Conservation (phyloP, 64 coral and sea anemone genomes). For the Acropora tenuis region DNA sequence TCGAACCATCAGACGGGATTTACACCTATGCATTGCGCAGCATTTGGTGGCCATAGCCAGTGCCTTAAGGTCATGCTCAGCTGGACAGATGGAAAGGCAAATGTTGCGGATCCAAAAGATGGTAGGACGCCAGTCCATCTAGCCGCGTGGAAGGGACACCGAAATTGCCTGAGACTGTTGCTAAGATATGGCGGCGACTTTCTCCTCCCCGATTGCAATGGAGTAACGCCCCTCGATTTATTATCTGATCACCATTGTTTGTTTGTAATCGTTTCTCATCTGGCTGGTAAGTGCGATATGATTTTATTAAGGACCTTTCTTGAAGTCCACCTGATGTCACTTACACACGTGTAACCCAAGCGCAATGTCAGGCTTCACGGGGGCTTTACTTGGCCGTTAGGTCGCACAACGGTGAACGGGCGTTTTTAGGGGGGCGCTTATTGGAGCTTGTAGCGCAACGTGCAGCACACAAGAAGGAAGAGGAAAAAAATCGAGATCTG, state of each 20-base stretch:
- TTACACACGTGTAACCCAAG: too few species aligned
- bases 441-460: too few species aligned
- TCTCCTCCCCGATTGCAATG: slow-evolving; percentile 19
- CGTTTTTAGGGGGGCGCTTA: too few species aligned
- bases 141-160: slow-evolving; percentile 65
- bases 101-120: slow-evolving; percentile 53
- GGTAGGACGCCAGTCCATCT: slow-evolving; percentile 81
- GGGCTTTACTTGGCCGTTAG: too few species aligned
- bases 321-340: too few species aligned
- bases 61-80: slow-evolving; percentile 70
- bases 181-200: slow-evolving; percentile 59
- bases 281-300: neutral
- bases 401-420: too few species aligned
- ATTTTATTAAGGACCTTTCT: neutral
- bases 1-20: slow-evolving; percentile 11
- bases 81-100: slow-evolving; percentile 69
- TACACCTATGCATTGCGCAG: slow-evolving; percentile 83
- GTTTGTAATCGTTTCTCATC: neutral
- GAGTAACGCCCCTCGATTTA: slow-evolving; percentile 19
- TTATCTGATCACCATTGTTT: neutral
- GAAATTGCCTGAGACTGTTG: slow-evolving; percentile 43
- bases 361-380: too few species aligned
- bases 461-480: too few species aligned
- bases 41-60: slow-evolving; percentile 67
- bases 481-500: too few species aligned